Evolutionary conservation across 1,140 invertebrate genomes (phyloP).

Genomic region (Euura lappo): DNA sequence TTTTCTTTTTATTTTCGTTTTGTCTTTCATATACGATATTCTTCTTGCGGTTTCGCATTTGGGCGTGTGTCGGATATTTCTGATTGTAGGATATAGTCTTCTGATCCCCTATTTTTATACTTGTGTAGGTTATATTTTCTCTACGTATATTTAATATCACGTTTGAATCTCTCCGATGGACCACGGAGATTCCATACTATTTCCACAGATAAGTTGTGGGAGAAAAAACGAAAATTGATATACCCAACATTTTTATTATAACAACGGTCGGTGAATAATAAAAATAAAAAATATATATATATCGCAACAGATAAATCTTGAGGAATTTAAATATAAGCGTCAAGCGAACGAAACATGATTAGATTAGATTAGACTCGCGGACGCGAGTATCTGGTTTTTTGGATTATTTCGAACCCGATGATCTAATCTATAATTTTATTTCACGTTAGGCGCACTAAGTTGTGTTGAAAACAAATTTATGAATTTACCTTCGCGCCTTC

Average conservation of each 20-base stretch:
- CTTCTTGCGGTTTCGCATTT: conserved; percentile 23
- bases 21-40: conserved; percentile 6
- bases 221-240: neutral
- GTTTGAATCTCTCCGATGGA: neutral
- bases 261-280: neutral
- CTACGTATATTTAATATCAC: neutral
- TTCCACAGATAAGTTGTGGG: neutral
- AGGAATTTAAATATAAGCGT: neutral
- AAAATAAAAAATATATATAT: neutral
- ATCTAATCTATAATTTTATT: neutral
- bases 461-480: too few species aligned
- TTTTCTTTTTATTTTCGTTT: conserved; percentile 14
- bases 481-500: too few species aligned
- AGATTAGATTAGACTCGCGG: conserved; percentile 13
- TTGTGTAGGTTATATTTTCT: too few species aligned
- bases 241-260: neutral
- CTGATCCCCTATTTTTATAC: neutral
- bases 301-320: neutral
- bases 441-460: too few species aligned
- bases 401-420: neutral
- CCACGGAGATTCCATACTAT: neutral
- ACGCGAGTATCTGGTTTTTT: neutral
- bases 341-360: conserved; percentile 15
- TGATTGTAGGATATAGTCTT: conserved; percentile 1
- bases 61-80: conserved; percentile 3